Percentiles rank a stretch among this genome's conserved stretches.
Conservation (phyloP, 2,797 vertebrate genomes). For the Sebastes ruberrimus region DNA sequence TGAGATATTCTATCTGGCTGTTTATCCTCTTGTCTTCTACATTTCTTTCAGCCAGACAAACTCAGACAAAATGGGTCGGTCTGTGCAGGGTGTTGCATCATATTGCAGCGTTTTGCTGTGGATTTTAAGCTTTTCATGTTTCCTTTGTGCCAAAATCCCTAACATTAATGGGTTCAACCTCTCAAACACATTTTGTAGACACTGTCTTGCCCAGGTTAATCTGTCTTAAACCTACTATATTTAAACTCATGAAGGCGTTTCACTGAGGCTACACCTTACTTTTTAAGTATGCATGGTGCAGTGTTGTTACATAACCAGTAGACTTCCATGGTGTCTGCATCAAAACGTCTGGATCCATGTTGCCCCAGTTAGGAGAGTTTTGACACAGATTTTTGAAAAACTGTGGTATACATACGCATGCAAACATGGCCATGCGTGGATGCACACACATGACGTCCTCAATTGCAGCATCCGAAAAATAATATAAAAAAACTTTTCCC, state of each 20-base stretch:
- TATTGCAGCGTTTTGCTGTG: not conserved
- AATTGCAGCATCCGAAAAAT: constrained; percentile 12
- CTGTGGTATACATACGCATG: not conserved
- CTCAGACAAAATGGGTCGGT: not conserved
- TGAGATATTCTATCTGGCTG: not conserved
- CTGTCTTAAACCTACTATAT: not conserved
- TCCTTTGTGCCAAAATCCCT: not conserved
- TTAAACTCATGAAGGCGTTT: not conserved
- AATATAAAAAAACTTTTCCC: constrained; percentile 37
- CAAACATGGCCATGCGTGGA: not conserved
- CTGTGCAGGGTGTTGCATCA: constrained; percentile 5
- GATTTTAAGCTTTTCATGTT: not conserved
- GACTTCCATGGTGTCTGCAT: constrained; percentile 8
- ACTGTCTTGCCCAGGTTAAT: not conserved
- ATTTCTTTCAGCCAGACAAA: not conserved
- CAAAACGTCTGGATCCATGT: not conserved
- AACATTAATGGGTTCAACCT: not conserved
- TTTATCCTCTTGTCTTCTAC: not conserved
- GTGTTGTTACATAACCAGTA: constrained; percentile 42
- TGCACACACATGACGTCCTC: not conserved
- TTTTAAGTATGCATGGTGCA: constrained; percentile 20
- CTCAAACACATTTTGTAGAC: not conserved
- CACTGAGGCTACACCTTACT: not conserved
- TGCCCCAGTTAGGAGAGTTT: constrained; percentile 9
- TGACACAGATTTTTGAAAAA: not conserved